phyloP scores from a whole-genome alignment of 2,113 vertebrate genomes.

The Oryzias celebensis region DNA sequence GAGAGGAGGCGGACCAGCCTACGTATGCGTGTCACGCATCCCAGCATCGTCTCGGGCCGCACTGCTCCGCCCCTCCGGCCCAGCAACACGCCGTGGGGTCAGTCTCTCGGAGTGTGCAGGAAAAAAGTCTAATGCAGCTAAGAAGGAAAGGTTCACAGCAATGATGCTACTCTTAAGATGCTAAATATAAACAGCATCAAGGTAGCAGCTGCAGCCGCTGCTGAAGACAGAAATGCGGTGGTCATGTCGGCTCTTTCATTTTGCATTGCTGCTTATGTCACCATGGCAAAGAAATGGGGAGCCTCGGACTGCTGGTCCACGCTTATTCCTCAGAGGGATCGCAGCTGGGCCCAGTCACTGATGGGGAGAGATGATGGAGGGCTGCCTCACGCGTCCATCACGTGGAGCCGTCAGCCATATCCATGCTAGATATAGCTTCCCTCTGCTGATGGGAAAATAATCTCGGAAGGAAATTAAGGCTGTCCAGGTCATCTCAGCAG shows the following conservation, averaged over 20 bases:
- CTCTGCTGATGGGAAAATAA: slow-evolving; percentile 59
- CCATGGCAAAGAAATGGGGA: slow-evolving; percentile 89
- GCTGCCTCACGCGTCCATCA: slow-evolving; percentile 75
- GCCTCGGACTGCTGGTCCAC: slow-evolving; percentile 59
- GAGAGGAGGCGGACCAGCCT: slow-evolving; percentile 93
- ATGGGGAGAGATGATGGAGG: slow-evolving; percentile 52
- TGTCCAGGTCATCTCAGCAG: slow-evolving; percentile 72
- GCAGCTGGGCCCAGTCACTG: slow-evolving; percentile 67
- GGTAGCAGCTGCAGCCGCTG: slow-evolving; percentile 67
- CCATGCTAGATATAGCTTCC: slow-evolving; percentile 25
- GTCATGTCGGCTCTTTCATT: slow-evolving; percentile 74
- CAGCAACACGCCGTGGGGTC: slow-evolving; percentile 61
- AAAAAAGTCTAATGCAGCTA: not conserved
- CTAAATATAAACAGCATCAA: slow-evolving; percentile 29
- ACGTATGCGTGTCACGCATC: slow-evolving; percentile 83
- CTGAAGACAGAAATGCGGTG: slow-evolving; percentile 64
- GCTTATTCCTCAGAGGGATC: slow-evolving; percentile 45
- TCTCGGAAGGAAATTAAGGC: slow-evolving; percentile 52
- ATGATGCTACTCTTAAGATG: slow-evolving; percentile 34
- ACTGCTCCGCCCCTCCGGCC: slow-evolving; percentile 57
- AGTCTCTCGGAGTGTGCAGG: slow-evolving; percentile 41
- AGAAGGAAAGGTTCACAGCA: slow-evolving; percentile 24
- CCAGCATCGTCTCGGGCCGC: slow-evolving; percentile 77
- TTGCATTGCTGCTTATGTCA: slow-evolving; percentile 88
- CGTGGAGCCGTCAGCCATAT: slow-evolving; percentile 54